A percentile compares a stretch with the other conserved stretches of the same genome.
Conservation (phyloP, 2,888 invertebrate species). For the Apantesis nais region DNA sequence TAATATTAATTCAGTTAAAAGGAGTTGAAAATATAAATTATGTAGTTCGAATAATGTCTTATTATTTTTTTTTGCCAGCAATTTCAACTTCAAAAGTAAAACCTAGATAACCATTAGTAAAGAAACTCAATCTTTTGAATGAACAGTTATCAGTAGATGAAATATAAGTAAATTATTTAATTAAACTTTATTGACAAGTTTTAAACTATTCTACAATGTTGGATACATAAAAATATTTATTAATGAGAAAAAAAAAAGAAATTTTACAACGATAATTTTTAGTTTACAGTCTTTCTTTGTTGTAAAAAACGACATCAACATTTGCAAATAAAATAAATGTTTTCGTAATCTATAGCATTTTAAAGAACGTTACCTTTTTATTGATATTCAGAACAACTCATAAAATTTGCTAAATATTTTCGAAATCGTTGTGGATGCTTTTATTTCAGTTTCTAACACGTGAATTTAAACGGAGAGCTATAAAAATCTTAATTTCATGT, state of each 20-base stretch:
- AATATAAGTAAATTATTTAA: no score
- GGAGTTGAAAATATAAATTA: constrained; percentile 25
- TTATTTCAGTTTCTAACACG: background rate
- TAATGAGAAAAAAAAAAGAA: no score
- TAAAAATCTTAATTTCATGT: constrained; percentile 2
- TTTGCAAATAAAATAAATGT: no score
- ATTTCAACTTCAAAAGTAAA: background rate
- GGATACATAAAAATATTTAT: background rate
- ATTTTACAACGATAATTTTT: no score
- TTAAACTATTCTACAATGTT: background rate
- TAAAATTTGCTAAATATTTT: background rate
- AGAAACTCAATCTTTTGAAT: background rate
- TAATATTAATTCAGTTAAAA: constrained; percentile 24
- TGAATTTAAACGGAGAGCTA: background rate
- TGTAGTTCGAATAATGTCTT: constrained; percentile 1
- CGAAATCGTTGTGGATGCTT: background rate
- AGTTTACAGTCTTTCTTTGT: no score
- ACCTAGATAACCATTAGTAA: background rate
- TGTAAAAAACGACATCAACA: no score
- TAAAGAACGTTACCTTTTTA: background rate
- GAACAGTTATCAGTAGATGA: no score
- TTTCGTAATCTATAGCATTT: no score
- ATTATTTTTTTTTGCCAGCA: no score
- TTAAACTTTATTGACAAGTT: no score
- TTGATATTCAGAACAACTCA: background rate